Percentiles rank a stretch among this genome's conserved stretches.
Conservation (phyloP, 2,113 vertebrate species). For the Hippocampus zosterae region DNA sequence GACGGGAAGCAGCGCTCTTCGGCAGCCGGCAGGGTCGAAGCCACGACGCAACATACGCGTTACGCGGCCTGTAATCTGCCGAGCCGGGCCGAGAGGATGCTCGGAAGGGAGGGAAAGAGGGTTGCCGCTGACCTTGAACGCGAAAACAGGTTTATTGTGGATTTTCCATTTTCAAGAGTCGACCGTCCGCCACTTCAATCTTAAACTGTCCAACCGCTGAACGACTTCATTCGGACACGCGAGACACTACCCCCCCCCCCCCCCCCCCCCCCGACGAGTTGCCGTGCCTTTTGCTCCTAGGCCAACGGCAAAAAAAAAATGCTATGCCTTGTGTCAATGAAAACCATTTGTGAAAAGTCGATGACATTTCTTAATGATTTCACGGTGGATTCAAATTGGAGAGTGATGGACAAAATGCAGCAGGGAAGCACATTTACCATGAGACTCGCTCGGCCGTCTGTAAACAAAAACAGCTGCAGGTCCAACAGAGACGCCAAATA, state of each 20-base stretch:
- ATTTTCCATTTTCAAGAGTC: constrained; percentile 47
- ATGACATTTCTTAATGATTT: neutral
- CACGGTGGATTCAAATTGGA: neutral
- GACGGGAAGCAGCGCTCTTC: constrained; percentile 72
- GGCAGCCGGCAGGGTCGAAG: constrained; percentile 69
- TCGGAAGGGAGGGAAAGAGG: constrained; percentile 51
- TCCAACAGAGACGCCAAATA: neutral
- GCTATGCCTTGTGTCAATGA: neutral
- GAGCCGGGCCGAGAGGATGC: constrained; percentile 61
- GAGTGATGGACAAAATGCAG: neutral
- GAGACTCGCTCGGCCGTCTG: neutral
- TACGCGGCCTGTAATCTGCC: constrained; percentile 85
- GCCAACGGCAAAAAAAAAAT: neutral
- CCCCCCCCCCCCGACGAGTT: neutral
- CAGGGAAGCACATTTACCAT: neutral
- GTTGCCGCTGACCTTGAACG: constrained; percentile 53
- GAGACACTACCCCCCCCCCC: no score
- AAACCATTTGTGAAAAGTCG: neutral
- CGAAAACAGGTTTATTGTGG: constrained; percentile 73
- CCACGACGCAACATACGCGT: constrained; percentile 79
- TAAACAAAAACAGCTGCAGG: constrained; percentile 5
- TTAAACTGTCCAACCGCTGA: constrained; percentile 1
- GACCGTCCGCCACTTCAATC: constrained; percentile 16
- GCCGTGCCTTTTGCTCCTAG: neutral
- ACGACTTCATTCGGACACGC: constrained; percentile 20